Evolutionary conservation across 2,797 vertebrate species (phyloP), one percentile per base, ranked within the genome.

Genomic region (Sebastes dallii): DNA sequence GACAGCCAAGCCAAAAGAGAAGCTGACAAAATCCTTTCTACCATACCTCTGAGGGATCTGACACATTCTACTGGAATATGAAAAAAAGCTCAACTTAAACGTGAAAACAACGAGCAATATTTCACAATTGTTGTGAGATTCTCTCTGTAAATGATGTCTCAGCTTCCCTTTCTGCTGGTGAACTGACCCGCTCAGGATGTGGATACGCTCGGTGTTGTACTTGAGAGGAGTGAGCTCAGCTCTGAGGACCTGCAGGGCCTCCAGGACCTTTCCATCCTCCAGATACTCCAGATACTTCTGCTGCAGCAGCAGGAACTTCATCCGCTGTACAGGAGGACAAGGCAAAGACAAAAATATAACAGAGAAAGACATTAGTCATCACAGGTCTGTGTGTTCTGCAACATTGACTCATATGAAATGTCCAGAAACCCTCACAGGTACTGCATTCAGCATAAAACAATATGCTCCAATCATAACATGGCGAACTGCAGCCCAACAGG

Each of bases 271-370:
- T 74, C 97, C 97, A 60, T 99, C 98, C 95, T 99, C 98, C 93
- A 99, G 95, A 91, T 97, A 99, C 88, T 99, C 98, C 94, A 99
- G 95, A 91, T 99, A 99, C 93, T 99, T 99, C 95, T 99, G 98
- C 96, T 99, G 98, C 93, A 99, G 95, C 92, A 99, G 95, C 87
- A 99, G 94, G 95, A 99, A 99, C 96, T 99, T 99, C 98, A 99
- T 99, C 87, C 97, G 96, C 98, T 99, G 78, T 9, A 71, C 2
- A 66, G 25, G 4, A 54, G 68, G 52, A 72, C 66, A 64, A 20
- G 68, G 5, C 59, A 64, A 52, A 3, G 50, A 13, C 13, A 52
- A 69, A 25, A 46, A 46, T 18, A 32, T 4, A 50, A 22, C 32
- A 50, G 46, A 42, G 3, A 6, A 34, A 9, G 14, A 62, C n/a